A percentile compares a stretch with the other conserved stretches of the same genome.
These are phyloP conservation scores for Drosophila infuscata DNA, from an alignment of 2,888 invertebrate genomes.

Conservation along the genomic window DNA sequence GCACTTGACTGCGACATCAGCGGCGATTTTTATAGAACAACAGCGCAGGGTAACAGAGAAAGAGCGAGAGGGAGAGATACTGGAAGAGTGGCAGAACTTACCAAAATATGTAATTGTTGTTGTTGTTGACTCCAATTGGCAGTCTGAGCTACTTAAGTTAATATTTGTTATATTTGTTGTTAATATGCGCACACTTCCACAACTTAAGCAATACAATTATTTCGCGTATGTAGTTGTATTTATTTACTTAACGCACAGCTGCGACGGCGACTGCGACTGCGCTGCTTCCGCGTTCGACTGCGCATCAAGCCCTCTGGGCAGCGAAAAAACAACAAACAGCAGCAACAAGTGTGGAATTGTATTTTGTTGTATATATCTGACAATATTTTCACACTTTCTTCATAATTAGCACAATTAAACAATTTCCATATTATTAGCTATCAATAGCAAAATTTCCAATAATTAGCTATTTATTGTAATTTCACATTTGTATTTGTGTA, in stretches of 20 bases:
- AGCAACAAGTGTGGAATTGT: slow-evolving; percentile 22
- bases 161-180: slow-evolving; percentile 29
- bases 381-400: slow-evolving; percentile 61
- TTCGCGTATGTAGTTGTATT: slow-evolving; percentile 26
- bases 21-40: slow-evolving; percentile 31
- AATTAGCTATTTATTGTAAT: slow-evolving; percentile 55
- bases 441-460: slow-evolving; percentile 45
- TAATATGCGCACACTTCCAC: slow-evolving; percentile 24
- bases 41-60: slow-evolving; percentile 10
- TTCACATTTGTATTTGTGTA: slow-evolving; percentile 34
- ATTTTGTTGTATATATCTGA: slow-evolving; percentile 20
- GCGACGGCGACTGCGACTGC: slow-evolving; percentile 16
- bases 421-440: slow-evolving; percentile 44
- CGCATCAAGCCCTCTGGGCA: slow-evolving; percentile 9
- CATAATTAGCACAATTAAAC: slow-evolving; percentile 52
- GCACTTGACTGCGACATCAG: slow-evolving; percentile 10
- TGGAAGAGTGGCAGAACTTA: slow-evolving; percentile 32
- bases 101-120: slow-evolving; percentile 30
- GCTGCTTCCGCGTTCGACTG: slow-evolving; percentile 48
- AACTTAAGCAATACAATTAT: slow-evolving; percentile 35
- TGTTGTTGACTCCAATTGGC: slow-evolving; percentile 40
- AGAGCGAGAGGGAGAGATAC: slow-evolving; percentile 6
- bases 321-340: slow-evolving; percentile 2
- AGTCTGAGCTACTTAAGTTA: slow-evolving; percentile 46
- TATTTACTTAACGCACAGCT: slow-evolving; percentile 28